Evolutionary conservation across 2,888 invertebrate species (phyloP).

Genomic region (Andrena praecox): DNA sequence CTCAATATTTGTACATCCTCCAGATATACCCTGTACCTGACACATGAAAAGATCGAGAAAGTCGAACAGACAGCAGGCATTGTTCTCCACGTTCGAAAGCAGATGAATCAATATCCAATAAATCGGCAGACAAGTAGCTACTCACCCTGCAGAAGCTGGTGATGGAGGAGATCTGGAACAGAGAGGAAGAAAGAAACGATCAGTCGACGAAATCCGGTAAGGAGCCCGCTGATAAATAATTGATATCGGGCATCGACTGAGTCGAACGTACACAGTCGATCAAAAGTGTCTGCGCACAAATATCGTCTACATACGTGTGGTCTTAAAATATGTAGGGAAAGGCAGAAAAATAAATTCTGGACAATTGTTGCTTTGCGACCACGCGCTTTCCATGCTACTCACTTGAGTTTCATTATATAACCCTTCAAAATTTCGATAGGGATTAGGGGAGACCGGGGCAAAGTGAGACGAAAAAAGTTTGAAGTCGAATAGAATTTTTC

Average conservation of each 20-base stretch:
- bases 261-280: neutral
- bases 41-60: neutral
- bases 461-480: too few species aligned
- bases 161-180: slow-evolving; percentile 93
- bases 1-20: slow-evolving; percentile 13
- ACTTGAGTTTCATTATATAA: too few species aligned
- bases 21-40: slow-evolving; percentile 2
- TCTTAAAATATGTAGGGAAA: neutral
- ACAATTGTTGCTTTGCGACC: too few species aligned
- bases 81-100: slow-evolving; percentile 7
- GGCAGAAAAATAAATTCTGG: too few species aligned
- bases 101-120: slow-evolving; percentile 43
- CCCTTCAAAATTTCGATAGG: too few species aligned
- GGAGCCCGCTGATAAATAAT: slow-evolving; percentile 38
- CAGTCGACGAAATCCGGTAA: slow-evolving; percentile 37
- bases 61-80: neutral
- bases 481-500: too few species aligned
- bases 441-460: too few species aligned
- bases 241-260: slow-evolving; percentile 20
- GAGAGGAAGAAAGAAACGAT: slow-evolving; percentile 74
- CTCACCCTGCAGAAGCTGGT: slow-evolving; percentile 95
- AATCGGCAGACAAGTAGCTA: slow-evolving; percentile 70
- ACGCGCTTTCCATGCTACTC: too few species aligned
- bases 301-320: neutral
- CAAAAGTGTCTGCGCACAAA: neutral